phyloP scores from a whole-genome alignment of 2,888 invertebrate species.

The Bombylius discolor region DNA sequence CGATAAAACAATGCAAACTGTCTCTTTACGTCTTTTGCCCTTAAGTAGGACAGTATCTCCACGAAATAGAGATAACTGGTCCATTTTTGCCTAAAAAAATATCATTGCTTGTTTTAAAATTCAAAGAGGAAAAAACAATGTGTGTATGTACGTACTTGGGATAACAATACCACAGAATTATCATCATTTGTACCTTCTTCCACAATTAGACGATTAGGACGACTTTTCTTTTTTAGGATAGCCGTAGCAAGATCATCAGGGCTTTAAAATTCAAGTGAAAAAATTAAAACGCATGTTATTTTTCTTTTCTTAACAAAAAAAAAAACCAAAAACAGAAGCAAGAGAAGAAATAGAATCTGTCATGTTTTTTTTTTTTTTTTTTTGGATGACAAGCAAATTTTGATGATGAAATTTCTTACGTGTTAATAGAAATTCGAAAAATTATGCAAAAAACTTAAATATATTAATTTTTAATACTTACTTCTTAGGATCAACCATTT shows the following conservation, averaged over 20 bases:
- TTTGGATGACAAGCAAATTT: too few relatives aligned
- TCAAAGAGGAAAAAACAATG: too few relatives aligned
- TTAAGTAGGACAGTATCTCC: slow-evolving; percentile 96
- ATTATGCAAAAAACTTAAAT: too few relatives aligned
- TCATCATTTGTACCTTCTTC: slow-evolving; percentile 98
- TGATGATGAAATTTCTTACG: too few relatives aligned
- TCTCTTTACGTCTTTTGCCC: slow-evolving; percentile 94
- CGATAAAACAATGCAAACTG: slow-evolving; percentile 94
- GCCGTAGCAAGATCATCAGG: slow-evolving; percentile 93
- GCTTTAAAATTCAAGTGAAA: slow-evolving; percentile 27
- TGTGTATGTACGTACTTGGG: slow-evolving; percentile 52
- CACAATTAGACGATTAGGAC: slow-evolving; percentile 94
- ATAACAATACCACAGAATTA: slow-evolving; percentile 93
- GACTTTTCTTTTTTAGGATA: slow-evolving; percentile 93
- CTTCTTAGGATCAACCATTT: too few relatives aligned
- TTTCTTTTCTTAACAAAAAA: too few relatives aligned
- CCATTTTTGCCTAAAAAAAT: slow-evolving; percentile 76
- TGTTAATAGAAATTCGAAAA: too few relatives aligned
- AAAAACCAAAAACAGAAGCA: too few relatives aligned
- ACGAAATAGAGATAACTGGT: slow-evolving; percentile 91
- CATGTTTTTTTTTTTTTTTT: too few relatives aligned
- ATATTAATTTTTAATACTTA: too few relatives aligned
- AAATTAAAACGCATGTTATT: too few relatives aligned
- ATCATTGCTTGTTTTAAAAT: not conserved
- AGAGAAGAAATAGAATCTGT: too few relatives aligned